A percentile compares a stretch with the other conserved stretches of the same genome.
phyloP scores from a whole-genome alignment of 2,797 vertebrate genomes.

The Lepilemur septentrionalis region DNA sequence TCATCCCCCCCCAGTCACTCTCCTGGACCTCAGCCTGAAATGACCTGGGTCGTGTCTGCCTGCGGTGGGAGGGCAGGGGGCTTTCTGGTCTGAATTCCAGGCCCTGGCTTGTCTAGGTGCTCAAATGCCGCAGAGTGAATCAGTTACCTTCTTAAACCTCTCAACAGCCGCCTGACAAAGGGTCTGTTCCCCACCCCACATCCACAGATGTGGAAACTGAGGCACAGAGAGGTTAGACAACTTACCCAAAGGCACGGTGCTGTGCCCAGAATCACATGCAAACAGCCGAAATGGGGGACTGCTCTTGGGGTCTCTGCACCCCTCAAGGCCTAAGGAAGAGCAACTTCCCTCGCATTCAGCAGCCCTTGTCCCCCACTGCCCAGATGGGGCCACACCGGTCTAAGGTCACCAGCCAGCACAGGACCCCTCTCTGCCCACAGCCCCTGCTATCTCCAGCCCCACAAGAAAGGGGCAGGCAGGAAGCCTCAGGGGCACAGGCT shows the following conservation, averaged over 20 bases:
- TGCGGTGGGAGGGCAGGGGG: background rate
- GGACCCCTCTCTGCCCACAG: background rate
- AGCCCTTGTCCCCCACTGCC: background rate
- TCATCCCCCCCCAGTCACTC: background rate
- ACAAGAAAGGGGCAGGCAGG: no score
- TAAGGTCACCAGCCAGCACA: background rate
- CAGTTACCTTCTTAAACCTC: background rate
- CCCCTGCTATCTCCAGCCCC: background rate
- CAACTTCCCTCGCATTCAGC: background rate
- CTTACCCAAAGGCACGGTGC: background rate
- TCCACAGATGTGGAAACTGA: background rate
- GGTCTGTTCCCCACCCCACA: background rate
- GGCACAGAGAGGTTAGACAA: background rate
- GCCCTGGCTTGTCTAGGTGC: background rate
- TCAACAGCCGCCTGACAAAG: background rate
- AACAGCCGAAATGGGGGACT: background rate
- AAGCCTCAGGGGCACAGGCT: background rate
- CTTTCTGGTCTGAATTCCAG: background rate
- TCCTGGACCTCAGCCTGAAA: background rate
- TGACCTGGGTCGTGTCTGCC: constrained; percentile 18
- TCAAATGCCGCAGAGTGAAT: background rate
- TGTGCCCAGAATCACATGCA: background rate
- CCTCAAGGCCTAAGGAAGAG: background rate
- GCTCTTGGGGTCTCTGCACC: background rate
- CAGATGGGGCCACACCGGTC: background rate